Evolutionary conservation across 2,888 invertebrate genomes (phyloP).

Genomic region (Melipona bicolor): DNA sequence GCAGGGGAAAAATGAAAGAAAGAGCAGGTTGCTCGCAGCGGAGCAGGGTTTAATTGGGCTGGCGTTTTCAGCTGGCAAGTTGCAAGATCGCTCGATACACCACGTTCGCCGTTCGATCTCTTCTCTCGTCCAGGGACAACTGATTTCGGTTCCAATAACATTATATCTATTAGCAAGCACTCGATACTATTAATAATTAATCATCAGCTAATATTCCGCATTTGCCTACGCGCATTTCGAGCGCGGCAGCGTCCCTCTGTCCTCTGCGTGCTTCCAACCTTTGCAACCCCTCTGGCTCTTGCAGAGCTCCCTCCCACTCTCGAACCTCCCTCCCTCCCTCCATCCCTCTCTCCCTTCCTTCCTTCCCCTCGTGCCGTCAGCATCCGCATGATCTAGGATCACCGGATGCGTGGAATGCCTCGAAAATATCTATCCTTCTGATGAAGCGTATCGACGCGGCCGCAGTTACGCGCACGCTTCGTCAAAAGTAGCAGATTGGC

Average conservation of each 20-base stretch:
- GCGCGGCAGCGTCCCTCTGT: slow-evolving; percentile 18
- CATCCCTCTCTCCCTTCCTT: slow-evolving; percentile 18
- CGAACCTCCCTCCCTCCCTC: neutral
- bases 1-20: neutral
- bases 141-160: slow-evolving; percentile 71
- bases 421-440: slow-evolving; percentile 62
- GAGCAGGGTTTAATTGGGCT: too few species aligned
- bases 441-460: slow-evolving; percentile 46
- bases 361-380: neutral
- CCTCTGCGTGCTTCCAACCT: slow-evolving; percentile 25
- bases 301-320: neutral
- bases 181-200: slow-evolving; percentile 77
- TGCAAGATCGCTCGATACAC: slow-evolving; percentile 44
- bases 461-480: slow-evolving; percentile 11
- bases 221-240: slow-evolving; percentile 67
- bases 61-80: neutral
- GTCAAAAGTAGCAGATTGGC: too few species aligned
- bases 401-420: slow-evolving; percentile 62
- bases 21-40: neutral
- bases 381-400: slow-evolving; percentile 58
- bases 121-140: slow-evolving; percentile 63
- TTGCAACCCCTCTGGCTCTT: slow-evolving; percentile 13
- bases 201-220: slow-evolving; percentile 73
- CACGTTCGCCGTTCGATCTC: slow-evolving; percentile 39
- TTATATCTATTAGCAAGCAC: slow-evolving; percentile 75